These are phyloP conservation scores for Lasioglossum vierecki DNA, from an alignment of 2,888 invertebrate genomes.

Conservation along the genomic window DNA sequence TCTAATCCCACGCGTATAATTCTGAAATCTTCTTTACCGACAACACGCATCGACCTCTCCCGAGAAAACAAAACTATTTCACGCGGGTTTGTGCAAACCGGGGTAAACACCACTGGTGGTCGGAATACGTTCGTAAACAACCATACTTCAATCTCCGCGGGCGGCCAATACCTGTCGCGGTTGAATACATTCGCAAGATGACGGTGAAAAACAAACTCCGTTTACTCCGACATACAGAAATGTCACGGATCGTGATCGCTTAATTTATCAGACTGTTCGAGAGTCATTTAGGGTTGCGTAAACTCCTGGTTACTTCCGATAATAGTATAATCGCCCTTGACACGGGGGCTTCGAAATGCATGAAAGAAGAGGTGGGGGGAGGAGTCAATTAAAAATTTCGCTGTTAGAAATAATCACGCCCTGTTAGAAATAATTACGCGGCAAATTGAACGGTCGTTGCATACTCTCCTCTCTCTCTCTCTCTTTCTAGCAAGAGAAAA, in stretches of 20 bases:
- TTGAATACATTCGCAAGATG: neutral
- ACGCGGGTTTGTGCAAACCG: neutral
- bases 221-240: neutral
- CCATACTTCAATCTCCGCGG: neutral
- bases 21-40: neutral
- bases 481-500: neutral
- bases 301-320: neutral
- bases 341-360: neutral
- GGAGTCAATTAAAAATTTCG: too few relatives aligned
- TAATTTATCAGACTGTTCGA: neutral
- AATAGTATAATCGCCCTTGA: slow-evolving; percentile 9
- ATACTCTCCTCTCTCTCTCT: neutral
- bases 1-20: neutral
- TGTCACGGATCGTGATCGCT: neutral
- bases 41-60: neutral
- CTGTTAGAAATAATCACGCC: too few relatives aligned
- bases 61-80: neutral
- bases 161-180: neutral
- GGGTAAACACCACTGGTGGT: neutral
- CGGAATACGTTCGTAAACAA: neutral
- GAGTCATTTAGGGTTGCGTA: neutral
- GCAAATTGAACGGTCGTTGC: slow-evolving; percentile 18
- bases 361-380: neutral
- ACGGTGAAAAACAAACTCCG: neutral
- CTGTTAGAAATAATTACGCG: slow-evolving; percentile 37